A percentile compares a stretch with the other conserved stretches of the same genome.
These are phyloP conservation scores for Cerastis leucographa DNA, from an alignment of 2,888 invertebrate species.

Conservation along the genomic window DNA sequence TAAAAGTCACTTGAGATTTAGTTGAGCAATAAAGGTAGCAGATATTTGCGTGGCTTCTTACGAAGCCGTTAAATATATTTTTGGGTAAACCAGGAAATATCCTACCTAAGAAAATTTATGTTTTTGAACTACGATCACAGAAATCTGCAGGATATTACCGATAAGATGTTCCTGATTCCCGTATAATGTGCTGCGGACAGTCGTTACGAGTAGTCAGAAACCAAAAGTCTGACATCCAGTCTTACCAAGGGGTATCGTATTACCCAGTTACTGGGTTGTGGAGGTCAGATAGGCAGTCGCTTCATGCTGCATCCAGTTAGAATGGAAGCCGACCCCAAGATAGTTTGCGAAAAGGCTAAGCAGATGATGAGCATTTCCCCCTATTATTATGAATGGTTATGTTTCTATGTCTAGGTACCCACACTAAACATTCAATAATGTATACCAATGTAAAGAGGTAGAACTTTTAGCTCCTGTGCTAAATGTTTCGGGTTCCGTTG, in stretches of 20 bases:
- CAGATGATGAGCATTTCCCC: too few species aligned
- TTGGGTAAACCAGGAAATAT: neutral
- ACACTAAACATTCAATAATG: neutral
- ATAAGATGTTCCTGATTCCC: too few species aligned
- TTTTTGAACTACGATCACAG: neutral
- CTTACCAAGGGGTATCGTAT: too few species aligned
- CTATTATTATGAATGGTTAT: conserved; percentile 4
- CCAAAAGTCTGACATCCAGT: too few species aligned
- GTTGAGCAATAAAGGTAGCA: neutral
- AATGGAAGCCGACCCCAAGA: too few species aligned
- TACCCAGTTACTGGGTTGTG: too few species aligned
- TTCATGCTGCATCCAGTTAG: too few species aligned
- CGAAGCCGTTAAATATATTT: neutral
- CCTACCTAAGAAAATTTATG: neutral
- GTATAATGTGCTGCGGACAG: too few species aligned
- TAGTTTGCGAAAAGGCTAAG: too few species aligned
- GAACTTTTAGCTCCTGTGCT: neutral
- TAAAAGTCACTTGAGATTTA: conserved; percentile 37
- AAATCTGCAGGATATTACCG: neutral
- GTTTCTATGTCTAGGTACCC: neutral
- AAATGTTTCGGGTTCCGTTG: neutral
- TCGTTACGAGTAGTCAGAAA: too few species aligned
- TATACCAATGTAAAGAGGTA: neutral
- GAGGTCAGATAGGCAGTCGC: too few species aligned
- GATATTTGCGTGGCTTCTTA: neutral